Percentiles rank a stretch among this genome's conserved stretches.
These are phyloP conservation scores for Drosophila paulistorum DNA, from an alignment of 1,140 invertebrate species.

Conservation along the genomic window DNA sequence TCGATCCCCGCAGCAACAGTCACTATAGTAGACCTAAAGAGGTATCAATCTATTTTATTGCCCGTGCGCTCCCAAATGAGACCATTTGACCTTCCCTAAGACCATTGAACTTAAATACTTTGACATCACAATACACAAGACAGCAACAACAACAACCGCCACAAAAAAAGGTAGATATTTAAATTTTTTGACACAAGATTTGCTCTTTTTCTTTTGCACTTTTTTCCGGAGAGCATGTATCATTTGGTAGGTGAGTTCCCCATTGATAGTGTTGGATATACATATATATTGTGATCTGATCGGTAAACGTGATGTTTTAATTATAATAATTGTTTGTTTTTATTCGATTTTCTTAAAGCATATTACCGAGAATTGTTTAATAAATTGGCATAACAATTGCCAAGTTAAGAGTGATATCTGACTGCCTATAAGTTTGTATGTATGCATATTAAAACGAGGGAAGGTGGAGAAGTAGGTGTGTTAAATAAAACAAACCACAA, in stretches of 20 bases:
- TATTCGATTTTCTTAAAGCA: conserved; percentile 1
- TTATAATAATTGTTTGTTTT: conserved; percentile 31
- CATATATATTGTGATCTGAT: conserved; percentile 6
- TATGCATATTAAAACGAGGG: not conserved
- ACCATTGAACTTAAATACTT: conserved; percentile 47
- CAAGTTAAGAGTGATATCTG: conserved; percentile 1
- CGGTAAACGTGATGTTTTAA: conserved; percentile 23
- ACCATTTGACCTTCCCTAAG: conserved; percentile 46
- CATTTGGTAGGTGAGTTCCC: not conserved
- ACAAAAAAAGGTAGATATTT: not conserved
- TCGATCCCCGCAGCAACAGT: conserved; percentile 11
- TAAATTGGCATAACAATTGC: conserved; percentile 36
- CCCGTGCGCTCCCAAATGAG: conserved; percentile 5
- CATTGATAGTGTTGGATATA: not conserved
- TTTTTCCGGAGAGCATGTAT: conserved; percentile 7
- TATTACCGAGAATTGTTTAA: conserved; percentile 45
- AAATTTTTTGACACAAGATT: conserved; percentile 5
- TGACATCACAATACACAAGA: conserved; percentile 28
- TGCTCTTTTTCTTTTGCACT: conserved; percentile 9
- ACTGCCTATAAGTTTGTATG: not conserved
- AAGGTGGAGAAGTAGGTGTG: not conserved
- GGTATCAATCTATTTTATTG: conserved; percentile 56
- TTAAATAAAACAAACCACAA: no score
- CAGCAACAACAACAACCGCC: no score
- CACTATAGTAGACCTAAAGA: conserved; percentile 29